Evolutionary conservation across 2,797 vertebrate genomes (phyloP), one percentile per base, ranked within the genome.

Genomic region (Microcaecilia unicolor): DNA sequence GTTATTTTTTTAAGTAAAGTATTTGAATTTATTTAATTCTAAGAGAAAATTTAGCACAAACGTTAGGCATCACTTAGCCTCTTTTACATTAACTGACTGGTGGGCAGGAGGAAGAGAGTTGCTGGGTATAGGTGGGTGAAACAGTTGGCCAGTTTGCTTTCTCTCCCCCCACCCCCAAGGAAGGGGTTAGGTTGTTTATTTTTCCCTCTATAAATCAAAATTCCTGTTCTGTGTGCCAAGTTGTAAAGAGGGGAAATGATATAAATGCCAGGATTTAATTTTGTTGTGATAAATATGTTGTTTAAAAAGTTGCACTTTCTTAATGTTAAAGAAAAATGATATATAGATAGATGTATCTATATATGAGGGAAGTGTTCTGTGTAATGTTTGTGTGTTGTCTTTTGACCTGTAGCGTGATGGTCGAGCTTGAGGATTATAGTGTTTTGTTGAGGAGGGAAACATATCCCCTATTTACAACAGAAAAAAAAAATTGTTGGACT

Each of bases 151-250:
- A 70, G 70, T 81, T 75, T 66, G 72, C 55, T 70, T 65, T 69
- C 30, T 32, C 20, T 42, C 23, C 18, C 48, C 61, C 58, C 61
- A 32, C 52, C 72, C 55, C 72, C 35, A 55, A 44, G 44, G 55
- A 18, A 31, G 15, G 18, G 46, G 5, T 24, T 58, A 49, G 74
- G 66, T 20, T 30, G 17, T 64, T 66, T 52, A 53, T 41, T 53
- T 50, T 72, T 68, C n/a, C n/a, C 41, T 53, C 54, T 67, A 73
- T 44, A 60, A 71, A 55, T 68, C 65, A 45, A 61, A 83, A 84
- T 85, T 84, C 76, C 79, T 85, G 83, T 88, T 87, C 77, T 89
- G 88, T 89, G 90, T 95, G 92, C 92, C 90, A 94, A 91, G 87
- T 81, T 91, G 81, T 85, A 82, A 67, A 62, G 66, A 58, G 46